Evolutionary conservation across 2,113 vertebrate species (phyloP).

Genomic region (Xerus inauris): DNA sequence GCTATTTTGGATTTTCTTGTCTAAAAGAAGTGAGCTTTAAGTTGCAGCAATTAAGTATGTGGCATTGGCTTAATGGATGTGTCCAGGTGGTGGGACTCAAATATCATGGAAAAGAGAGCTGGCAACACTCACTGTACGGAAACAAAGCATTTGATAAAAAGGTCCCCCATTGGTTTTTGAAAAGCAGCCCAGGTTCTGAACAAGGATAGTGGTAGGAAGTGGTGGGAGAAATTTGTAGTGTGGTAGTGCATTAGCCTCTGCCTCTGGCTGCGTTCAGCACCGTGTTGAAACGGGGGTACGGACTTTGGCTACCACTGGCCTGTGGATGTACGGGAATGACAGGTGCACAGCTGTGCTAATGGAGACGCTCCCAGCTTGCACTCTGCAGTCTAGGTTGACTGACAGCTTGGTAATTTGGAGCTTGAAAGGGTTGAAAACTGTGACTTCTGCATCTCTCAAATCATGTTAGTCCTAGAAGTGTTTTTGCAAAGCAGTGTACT

Average conservation of each 20-base stretch:
- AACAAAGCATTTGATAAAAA: background rate
- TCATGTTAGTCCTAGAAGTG: background rate
- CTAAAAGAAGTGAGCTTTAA: background rate
- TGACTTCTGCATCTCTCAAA: background rate
- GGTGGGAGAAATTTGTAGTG: background rate
- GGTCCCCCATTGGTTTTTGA: background rate
- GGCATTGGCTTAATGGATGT: background rate
- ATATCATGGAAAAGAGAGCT: background rate
- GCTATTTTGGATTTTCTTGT: background rate
- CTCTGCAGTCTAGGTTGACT: background rate
- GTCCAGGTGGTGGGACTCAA: background rate
- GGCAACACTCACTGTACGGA: background rate
- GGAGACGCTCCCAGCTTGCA: fast-evolving
- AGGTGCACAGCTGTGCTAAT: background rate
- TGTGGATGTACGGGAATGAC: background rate
- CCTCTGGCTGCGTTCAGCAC: background rate
- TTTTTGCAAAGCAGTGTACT: background rate
- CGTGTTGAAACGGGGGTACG: background rate
- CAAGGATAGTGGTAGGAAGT: background rate
- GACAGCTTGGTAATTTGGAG: background rate
- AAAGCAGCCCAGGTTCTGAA: background rate
- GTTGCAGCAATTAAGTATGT: background rate
- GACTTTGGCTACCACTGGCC: background rate
- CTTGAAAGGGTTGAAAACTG: background rate
- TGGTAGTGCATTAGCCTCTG: background rate